These are phyloP conservation scores for Ploceus nigricollis DNA, from an alignment of 2,113 vertebrate species.

Conservation along the genomic window DNA sequence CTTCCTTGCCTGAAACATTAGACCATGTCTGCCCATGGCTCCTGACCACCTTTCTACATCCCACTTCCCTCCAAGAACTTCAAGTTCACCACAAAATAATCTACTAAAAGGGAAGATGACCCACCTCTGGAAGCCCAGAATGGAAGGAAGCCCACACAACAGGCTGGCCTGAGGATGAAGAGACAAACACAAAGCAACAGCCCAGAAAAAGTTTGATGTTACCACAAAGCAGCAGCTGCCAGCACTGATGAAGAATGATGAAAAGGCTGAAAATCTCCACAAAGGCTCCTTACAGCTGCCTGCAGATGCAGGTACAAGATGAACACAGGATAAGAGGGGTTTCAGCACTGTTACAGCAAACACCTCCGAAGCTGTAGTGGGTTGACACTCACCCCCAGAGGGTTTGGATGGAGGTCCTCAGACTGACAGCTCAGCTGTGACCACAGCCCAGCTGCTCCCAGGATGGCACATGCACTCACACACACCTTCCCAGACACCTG, in stretches of 20 bases:
- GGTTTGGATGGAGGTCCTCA: neutral
- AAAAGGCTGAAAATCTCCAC: neutral
- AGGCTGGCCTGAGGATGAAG: neutral
- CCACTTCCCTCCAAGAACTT: neutral
- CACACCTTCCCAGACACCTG: fast-evolving
- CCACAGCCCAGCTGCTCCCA: neutral
- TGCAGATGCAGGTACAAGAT: neutral
- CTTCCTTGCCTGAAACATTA: neutral
- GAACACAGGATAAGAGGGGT: neutral
- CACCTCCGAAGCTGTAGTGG: neutral
- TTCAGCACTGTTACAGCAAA: neutral
- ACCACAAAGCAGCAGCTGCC: neutral
- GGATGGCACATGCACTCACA: neutral
- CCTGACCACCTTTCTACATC: neutral
- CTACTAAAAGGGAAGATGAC: neutral
- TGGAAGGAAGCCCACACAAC: neutral
- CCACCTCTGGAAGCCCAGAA: neutral
- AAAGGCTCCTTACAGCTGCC: neutral
- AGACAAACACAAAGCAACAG: neutral
- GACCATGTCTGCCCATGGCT: neutral
- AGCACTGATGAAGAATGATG: neutral
- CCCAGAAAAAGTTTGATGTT: neutral
- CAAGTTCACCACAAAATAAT: neutral
- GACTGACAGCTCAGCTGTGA: neutral
- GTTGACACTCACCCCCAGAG: fast-evolving